These are phyloP conservation scores for Mylabris sibirica DNA, from an alignment of 2,888 invertebrate genomes.

Conservation along the genomic window DNA sequence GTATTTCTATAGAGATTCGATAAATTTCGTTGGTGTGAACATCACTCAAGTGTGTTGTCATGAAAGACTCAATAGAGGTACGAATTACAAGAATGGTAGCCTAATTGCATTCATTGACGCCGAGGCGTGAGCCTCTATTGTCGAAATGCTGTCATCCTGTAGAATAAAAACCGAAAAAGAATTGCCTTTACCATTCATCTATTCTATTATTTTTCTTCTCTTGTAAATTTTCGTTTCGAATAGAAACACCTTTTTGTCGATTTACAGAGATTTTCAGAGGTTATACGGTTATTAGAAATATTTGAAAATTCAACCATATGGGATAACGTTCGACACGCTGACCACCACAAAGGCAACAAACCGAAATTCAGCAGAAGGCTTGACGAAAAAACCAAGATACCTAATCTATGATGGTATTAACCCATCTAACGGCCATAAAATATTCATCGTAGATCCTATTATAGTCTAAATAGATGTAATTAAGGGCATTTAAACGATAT, in stretches of 20 bases:
- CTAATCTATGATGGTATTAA: conserved; percentile 16
- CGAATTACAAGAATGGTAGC: conserved; percentile 51
- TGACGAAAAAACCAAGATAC: conserved; percentile 1
- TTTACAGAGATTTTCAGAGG: not conserved
- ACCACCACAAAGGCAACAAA: not conserved
- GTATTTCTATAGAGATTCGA: not conserved
- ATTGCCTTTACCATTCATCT: not conserved
- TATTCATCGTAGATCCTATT: conserved; percentile 34
- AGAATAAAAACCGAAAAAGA: conserved; percentile 6
- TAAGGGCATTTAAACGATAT: conserved; percentile 55
- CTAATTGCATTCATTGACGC: conserved; percentile 61
- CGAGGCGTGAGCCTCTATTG: conserved; percentile 57
- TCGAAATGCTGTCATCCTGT: conserved; percentile 17
- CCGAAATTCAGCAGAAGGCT: not conserved
- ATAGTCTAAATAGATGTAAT: conserved; percentile 52
- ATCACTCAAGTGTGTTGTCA: conserved; percentile 15
- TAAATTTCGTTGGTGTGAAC: conserved; percentile 10
- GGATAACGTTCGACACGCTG: not conserved
- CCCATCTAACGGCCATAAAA: not conserved
- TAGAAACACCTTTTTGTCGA: not conserved
- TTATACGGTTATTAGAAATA: conserved; percentile 8
- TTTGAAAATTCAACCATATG: not conserved
- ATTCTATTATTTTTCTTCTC: not conserved
- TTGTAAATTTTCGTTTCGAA: too few relatives aligned
- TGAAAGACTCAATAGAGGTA: not conserved